Conservation (phyloP, 1,140 invertebrate species). For the Hydropsyche tenuis region DNA sequence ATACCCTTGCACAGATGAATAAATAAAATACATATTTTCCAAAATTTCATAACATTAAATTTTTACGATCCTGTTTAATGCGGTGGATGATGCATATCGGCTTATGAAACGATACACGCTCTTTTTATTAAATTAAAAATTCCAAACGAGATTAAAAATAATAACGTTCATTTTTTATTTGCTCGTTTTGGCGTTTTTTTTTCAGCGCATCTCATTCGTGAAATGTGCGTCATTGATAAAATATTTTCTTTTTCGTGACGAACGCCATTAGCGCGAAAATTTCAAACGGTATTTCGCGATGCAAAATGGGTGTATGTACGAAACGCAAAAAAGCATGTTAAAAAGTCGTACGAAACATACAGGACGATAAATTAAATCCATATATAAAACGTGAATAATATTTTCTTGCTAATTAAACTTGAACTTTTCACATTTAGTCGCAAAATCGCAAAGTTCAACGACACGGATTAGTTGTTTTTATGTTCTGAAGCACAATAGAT, state of each 20-base stretch:
- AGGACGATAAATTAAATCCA: neutral
- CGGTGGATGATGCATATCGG: neutral
- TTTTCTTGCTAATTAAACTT: conserved; percentile 6
- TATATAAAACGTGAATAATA: neutral
- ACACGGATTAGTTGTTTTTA: neutral
- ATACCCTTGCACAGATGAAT: too few relatives aligned
- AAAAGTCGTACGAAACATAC: neutral
- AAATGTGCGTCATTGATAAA: neutral
- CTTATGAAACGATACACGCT: too few relatives aligned
- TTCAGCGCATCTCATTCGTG: too few relatives aligned
- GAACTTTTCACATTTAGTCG: conserved; percentile 3
- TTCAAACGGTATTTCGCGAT: neutral
- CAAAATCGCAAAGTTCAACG: conserved; percentile 1
- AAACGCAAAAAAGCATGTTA: neutral
- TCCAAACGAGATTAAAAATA: too few relatives aligned
- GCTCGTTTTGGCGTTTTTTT: too few relatives aligned
- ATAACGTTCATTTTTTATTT: too few relatives aligned
- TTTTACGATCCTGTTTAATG: neutral
- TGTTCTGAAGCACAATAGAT: neutral
- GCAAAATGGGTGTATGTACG: neutral
- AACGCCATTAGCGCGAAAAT: neutral
- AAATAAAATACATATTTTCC: too few relatives aligned
- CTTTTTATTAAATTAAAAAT: too few relatives aligned
- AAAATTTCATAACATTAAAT: too few relatives aligned
- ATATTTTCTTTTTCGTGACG: conserved; percentile 16